Base-by-base conservation (phyloP, 2,888 invertebrate species). In the Gandaritis pyraliata region DNA sequence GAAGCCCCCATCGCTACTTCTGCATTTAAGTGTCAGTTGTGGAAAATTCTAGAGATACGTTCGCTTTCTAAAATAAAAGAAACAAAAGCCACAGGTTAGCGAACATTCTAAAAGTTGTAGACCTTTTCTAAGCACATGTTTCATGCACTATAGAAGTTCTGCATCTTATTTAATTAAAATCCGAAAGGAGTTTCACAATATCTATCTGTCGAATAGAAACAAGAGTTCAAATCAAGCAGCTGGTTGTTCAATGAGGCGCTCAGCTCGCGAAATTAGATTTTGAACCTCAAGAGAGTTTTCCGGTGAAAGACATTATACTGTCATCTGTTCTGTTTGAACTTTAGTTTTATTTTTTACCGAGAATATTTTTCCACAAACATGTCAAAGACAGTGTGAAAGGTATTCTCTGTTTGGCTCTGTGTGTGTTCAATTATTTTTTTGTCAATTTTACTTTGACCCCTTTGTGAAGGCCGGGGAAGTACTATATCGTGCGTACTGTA, bases 191-290 rank as follows among this genome's bases (percentile, higher is more conserved):
- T 23, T 29, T 23, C 18, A 6, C 23, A 46, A 23, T 46, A 46
- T n/a, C 6, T 46, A 29, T 45, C n/a, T n/a, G 1, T 18, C 23
- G 23, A 29, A 18, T 16, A 16, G 18, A 12, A 46, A 46, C 45
- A 18, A 23, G 18, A 46, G 43, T 43, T 6, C 11, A 45, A 43
- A 43, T 43, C 16, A 43, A 16, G 11, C 41, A 51, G 23, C 39
- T 39, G 51, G 38, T 23, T 41, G 51, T 38, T 41, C 52, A 52
- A 52, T 41, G 39, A 30, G 52, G 29, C 39, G 41, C 29, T 13
- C 38, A 2, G 18, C n/a, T 41, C 11, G 52, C 39, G 11, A 43
- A 52, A 43, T 52, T 52, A 52, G 41, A 52, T 52, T 52, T 7
- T 15, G 15, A 29, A 30, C 12, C 50, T 11, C 51, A 1, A 33